A percentile compares a stretch with the other conserved stretches of the same genome.
These are phyloP conservation scores for Aphrophora alni DNA, from an alignment of 2,888 invertebrate genomes.

Conservation along the genomic window DNA sequence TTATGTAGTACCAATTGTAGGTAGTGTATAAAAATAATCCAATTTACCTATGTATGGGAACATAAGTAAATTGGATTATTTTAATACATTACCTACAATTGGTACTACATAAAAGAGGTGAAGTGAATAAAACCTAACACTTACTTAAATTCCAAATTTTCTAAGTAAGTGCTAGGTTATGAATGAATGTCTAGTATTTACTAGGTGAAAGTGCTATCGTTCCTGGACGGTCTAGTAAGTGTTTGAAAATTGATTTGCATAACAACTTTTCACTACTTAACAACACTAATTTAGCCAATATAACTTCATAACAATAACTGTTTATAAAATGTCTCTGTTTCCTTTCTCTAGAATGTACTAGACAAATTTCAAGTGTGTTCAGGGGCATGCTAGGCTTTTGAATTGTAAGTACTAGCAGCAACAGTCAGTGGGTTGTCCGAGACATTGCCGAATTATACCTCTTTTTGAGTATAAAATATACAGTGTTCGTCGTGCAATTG, in stretches of 20 bases:
- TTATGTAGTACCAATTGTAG: too few relatives aligned
- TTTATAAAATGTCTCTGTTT: too few relatives aligned
- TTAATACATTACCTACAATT: too few relatives aligned
- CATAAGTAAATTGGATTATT: too few relatives aligned
- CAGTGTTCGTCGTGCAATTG: neutral
- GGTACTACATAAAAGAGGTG: too few relatives aligned
- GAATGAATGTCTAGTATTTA: conserved; percentile 7
- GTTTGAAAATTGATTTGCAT: neutral
- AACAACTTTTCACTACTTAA: neutral
- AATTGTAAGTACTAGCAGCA: too few relatives aligned
- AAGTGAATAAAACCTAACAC: conserved; percentile 3
- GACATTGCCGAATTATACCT: neutral
- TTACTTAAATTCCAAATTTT: conserved; percentile 6
- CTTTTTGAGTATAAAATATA: neutral
- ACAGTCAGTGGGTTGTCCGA: neutral
- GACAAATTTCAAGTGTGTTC: neutral
- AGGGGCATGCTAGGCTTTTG: neutral
- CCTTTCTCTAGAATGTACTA: conserved; percentile 9
- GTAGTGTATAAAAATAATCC: too few relatives aligned
- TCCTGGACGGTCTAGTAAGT: neutral
- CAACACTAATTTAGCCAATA: too few relatives aligned
- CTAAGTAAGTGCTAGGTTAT: conserved; percentile 3
- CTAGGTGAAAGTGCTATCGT: neutral
- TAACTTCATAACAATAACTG: too few relatives aligned
- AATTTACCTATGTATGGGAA: too few relatives aligned